Evolutionary conservation across 2,888 invertebrate genomes (phyloP).

Genomic region (Daptonema setosum): DNA sequence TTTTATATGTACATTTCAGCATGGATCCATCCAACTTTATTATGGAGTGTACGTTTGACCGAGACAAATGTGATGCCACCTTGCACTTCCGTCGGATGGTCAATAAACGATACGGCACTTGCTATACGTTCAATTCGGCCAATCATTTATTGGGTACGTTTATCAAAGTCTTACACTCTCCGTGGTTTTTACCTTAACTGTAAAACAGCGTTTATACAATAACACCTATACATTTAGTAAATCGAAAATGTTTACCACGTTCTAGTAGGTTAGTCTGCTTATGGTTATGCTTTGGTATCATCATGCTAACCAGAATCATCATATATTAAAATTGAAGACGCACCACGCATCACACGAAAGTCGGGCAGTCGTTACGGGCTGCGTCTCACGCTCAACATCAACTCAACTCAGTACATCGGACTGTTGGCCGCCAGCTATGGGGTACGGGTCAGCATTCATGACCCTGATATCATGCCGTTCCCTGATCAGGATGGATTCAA

Average conservation of each 20-base stretch:
- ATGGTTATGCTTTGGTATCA: too few species aligned
- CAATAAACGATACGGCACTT: constrained; percentile 11
- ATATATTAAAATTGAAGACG: too few species aligned
- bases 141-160: not conserved
- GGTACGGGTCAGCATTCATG: not conserved
- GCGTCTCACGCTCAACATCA: constrained; percentile 1
- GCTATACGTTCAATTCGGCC: constrained; percentile 11
- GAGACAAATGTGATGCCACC: not conserved
- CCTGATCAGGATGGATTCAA: not conserved
- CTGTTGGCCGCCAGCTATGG: not conserved
- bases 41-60: constrained; percentile 5
- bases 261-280: too few species aligned
- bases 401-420: not conserved
- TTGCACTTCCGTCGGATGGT: not conserved
- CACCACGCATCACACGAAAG: not conserved
- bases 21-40: not conserved
- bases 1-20: too few species aligned
- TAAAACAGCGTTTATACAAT: too few species aligned
- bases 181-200: too few species aligned
- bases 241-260: too few species aligned
- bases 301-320: too few species aligned
- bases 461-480: not conserved
- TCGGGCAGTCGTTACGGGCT: constrained; percentile 1
- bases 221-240: too few species aligned
- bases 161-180: not conserved